Percentiles rank a stretch among this genome's conserved stretches.
phyloP scores from a whole-genome alignment of 2,888 invertebrate genomes.

The Acrobasis suavella region DNA sequence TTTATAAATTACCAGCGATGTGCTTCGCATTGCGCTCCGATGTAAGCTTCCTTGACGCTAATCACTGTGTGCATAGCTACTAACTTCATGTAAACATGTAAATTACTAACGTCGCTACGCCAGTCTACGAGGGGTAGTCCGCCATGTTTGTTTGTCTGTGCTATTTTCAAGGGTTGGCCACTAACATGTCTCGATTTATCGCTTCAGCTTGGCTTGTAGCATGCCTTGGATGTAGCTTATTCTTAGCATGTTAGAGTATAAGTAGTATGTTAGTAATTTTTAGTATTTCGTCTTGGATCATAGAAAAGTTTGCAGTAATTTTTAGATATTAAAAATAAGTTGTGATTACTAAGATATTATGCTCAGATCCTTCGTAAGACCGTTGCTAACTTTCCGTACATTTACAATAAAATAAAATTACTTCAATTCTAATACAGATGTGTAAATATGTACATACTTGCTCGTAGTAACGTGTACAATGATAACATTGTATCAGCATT shows the following conservation, averaged over 20 bases:
- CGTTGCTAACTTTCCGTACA: background rate
- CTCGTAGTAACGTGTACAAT: background rate
- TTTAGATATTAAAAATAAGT: background rate
- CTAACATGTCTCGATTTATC: conserved; percentile 1
- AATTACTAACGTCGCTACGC: conserved; percentile 10
- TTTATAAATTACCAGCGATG: background rate
- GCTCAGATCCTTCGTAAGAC: background rate
- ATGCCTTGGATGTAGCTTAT: conserved; percentile 13
- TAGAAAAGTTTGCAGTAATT: background rate
- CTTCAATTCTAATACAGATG: background rate
- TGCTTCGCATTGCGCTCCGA: background rate
- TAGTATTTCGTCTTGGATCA: conserved; percentile 7
- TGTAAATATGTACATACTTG: background rate
- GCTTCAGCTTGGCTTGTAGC: conserved; percentile 9
- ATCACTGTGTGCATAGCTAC: background rate
- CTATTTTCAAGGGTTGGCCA: background rate
- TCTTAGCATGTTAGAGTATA: background rate
- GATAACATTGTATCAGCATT: background rate
- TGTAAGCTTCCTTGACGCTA: background rate
- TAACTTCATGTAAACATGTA: conserved; percentile 11
- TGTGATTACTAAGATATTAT: background rate
- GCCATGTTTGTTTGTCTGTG: conserved; percentile 2
- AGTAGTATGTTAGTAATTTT: background rate
- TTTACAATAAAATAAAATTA: background rate
- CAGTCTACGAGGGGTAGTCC: background rate